Evolutionary conservation across 2,113 vertebrate genomes (phyloP).

Genomic region (Leucoraja erinaceus): DNA sequence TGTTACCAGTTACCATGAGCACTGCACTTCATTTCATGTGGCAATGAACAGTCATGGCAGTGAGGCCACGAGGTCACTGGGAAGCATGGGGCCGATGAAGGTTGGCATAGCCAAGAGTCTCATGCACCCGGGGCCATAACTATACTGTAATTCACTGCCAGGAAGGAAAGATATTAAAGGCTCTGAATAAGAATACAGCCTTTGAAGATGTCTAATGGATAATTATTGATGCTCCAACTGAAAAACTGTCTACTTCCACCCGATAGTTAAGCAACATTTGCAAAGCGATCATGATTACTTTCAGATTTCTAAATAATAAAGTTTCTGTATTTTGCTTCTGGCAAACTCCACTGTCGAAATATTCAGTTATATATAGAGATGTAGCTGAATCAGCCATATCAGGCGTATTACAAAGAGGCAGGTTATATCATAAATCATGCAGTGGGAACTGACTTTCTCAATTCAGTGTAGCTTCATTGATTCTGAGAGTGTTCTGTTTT

Average conservation of each 20-base stretch:
- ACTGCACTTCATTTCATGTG: no score
- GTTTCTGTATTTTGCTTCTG: background rate
- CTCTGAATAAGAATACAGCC: background rate
- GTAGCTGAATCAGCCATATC: background rate
- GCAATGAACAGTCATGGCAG: no score
- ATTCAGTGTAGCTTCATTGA: background rate
- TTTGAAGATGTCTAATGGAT: background rate
- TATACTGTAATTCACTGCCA: background rate
- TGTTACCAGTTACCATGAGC: no score
- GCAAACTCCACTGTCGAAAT: background rate
- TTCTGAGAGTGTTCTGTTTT: background rate
- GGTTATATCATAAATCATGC: background rate
- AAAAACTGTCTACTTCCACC: background rate
- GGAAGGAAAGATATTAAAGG: background rate
- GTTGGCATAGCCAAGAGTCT: no score
- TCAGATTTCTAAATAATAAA: background rate
- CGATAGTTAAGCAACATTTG: background rate
- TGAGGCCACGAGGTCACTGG: no score
- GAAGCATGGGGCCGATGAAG: no score
- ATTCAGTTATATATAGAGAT: slow-evolving; percentile 17
- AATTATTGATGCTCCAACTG: background rate
- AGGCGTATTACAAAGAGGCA: slow-evolving; percentile 12
- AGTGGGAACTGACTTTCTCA: background rate
- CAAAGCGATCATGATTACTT: background rate
- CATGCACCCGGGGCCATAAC: background rate